These are phyloP conservation scores for Ascaphus truei DNA, from an alignment of 2,113 vertebrate species.

Conservation along the genomic window DNA sequence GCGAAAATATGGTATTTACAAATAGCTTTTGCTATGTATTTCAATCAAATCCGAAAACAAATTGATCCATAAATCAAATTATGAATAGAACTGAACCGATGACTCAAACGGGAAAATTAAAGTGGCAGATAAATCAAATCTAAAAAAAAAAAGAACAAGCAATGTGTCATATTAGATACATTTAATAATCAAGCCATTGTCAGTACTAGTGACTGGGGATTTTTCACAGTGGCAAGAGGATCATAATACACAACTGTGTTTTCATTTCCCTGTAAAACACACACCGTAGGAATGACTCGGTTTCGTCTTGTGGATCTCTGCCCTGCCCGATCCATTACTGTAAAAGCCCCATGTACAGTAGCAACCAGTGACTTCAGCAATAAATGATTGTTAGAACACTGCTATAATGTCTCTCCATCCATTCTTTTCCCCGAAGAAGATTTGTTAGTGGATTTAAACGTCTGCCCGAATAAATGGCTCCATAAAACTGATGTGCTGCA, in stretches of 20 bases:
- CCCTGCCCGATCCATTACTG: not conserved
- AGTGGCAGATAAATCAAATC: slow-evolving; percentile 58
- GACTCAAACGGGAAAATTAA: slow-evolving; percentile 59
- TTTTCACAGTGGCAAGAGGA: not conserved
- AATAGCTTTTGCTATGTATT: slow-evolving; percentile 54
- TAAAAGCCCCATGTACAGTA: not conserved
- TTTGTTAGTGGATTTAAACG: not conserved
- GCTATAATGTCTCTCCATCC: not conserved
- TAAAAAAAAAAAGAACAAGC: slow-evolving; percentile 51
- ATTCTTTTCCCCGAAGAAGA: not conserved
- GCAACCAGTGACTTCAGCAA: not conserved
- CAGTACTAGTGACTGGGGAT: not conserved
- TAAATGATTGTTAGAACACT: not conserved
- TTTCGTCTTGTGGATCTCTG: not conserved
- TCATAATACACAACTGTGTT: not conserved
- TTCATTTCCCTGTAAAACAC: not conserved
- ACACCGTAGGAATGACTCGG: not conserved
- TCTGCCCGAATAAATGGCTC: not conserved
- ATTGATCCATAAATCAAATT: slow-evolving; percentile 60
- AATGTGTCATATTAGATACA: slow-evolving; percentile 41
- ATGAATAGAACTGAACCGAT: slow-evolving; percentile 57
- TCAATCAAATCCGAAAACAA: slow-evolving; percentile 65
- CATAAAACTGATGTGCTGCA: not conserved
- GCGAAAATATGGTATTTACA: slow-evolving; percentile 56
- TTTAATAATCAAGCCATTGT: slow-evolving; percentile 24